phyloP scores from a whole-genome alignment of 92 coral and sea anemone species.

The Porites divaricata region DNA sequence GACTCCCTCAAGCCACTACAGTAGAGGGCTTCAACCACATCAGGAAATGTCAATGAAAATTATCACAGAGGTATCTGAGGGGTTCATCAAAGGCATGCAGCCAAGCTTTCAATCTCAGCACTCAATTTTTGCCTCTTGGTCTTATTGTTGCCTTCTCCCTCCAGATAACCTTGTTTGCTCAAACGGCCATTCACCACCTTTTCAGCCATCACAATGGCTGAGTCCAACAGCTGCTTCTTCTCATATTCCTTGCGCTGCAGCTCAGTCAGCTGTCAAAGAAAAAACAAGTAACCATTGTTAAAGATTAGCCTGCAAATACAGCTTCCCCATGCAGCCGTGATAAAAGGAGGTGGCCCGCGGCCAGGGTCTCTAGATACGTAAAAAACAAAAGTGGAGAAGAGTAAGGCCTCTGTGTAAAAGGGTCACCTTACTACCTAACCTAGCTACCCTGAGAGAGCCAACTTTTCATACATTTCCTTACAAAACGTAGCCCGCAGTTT shows the following conservation, averaged over 20 bases:
- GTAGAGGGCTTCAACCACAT: background rate
- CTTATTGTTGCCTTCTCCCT: constrained; percentile 79
- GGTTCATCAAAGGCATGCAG: constrained; percentile 63
- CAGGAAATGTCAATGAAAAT: background rate
- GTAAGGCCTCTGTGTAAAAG: too few relatives aligned
- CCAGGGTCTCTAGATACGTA: too few relatives aligned
- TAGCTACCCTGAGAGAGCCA: too few relatives aligned
- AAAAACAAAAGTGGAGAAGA: too few relatives aligned
- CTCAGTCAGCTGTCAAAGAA: constrained; percentile 69
- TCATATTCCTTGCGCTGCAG: constrained; percentile 96
- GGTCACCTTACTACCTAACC: too few relatives aligned
- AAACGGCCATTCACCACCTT: constrained; percentile 92
- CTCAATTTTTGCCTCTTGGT: constrained; percentile 89
- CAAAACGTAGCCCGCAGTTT: too few relatives aligned
- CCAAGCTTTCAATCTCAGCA: constrained; percentile 86
- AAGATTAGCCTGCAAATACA: background rate
- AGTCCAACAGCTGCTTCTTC: constrained; percentile 87
- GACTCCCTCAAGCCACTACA: background rate
- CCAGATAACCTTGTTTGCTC: constrained; percentile 92
- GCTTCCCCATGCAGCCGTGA: too few relatives aligned
- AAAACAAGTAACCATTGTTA: background rate
- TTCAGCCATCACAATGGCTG: constrained; percentile 92
- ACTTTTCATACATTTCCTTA: too few relatives aligned
- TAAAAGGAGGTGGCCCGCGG: too few relatives aligned
- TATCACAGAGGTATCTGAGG: constrained; percentile 24